Evolutionary conservation across 2,888 invertebrate species (phyloP).

Genomic region (Agrochola macilenta): DNA sequence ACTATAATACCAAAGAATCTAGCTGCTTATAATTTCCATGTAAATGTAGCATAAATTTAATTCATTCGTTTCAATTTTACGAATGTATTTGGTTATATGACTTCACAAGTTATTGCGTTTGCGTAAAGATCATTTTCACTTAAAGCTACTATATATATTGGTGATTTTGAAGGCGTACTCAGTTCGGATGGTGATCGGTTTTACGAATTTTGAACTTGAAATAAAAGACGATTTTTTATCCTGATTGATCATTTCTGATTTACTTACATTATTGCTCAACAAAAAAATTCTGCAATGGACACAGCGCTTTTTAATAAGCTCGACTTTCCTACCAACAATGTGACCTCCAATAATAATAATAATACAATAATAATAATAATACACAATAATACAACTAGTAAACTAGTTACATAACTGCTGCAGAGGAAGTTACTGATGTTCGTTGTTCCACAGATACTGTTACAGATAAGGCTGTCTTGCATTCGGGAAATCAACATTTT

Average conservation of each 20-base stretch:
- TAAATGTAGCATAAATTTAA: neutral
- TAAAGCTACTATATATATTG: too few species aligned
- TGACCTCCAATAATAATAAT: too few species aligned
- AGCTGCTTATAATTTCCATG: neutral
- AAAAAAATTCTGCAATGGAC: neutral
- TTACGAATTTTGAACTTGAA: neutral
- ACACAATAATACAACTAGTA: conserved; percentile 31
- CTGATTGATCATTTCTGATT: neutral
- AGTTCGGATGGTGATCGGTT: too few species aligned
- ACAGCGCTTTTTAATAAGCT: conserved; percentile 6
- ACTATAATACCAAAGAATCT: neutral
- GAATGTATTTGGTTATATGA: too few species aligned
- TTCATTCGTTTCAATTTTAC: too few species aligned
- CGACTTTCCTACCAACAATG: conserved; percentile 44
- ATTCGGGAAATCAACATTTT: conserved; percentile 62
- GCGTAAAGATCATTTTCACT: too few species aligned
- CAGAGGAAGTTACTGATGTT: conserved; percentile 55
- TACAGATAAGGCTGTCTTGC: conserved; percentile 46
- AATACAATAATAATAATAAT: too few species aligned
- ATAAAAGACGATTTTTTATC: neutral
- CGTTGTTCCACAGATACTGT: conserved; percentile 52
- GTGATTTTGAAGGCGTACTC: too few species aligned
- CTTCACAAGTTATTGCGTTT: too few species aligned
- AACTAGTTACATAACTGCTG: conserved; percentile 57
- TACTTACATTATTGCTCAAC: neutral